Conservation (phyloP, 2,888 invertebrate genomes). For the Diploptera punctata region DNA sequence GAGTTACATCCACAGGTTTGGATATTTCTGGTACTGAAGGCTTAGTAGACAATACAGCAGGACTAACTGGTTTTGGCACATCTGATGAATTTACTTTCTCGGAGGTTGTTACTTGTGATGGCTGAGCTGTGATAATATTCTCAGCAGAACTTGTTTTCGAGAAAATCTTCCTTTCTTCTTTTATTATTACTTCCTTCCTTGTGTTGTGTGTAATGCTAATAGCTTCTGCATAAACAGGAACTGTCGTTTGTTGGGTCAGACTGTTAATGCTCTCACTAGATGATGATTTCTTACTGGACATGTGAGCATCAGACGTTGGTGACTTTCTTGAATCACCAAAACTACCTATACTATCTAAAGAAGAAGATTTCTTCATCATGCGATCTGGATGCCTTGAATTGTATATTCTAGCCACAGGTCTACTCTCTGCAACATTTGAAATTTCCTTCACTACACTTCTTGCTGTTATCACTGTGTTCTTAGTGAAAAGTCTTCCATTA, state of each 20-base stretch:
- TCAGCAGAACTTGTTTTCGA: not conserved
- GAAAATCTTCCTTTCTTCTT: not conserved
- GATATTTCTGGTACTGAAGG: not conserved
- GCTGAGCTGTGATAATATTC: not conserved
- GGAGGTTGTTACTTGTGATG: not conserved
- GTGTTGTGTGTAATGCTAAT: not conserved
- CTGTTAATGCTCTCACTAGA: constrained; percentile 58
- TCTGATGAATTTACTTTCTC: not conserved
- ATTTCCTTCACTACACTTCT: constrained; percentile 33
- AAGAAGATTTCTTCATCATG: constrained; percentile 53
- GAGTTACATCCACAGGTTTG: not conserved
- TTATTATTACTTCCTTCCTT: not conserved
- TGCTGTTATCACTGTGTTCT: constrained; percentile 17
- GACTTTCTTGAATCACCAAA: constrained; percentile 57
- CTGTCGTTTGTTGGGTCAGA: constrained; percentile 22
- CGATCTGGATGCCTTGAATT: constrained; percentile 58
- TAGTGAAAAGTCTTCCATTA: constrained; percentile 17
- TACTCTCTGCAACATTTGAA: constrained; percentile 5
- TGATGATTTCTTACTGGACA: constrained; percentile 52
- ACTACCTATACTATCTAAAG: constrained; percentile 66
- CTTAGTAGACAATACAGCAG: not conserved
- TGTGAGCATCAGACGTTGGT: constrained; percentile 14
- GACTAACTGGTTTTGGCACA: not conserved
- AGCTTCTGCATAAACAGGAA: constrained; percentile 4
- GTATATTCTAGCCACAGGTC: constrained; percentile 48